A percentile compares a stretch with the other conserved stretches of the same genome.
Conservation (phyloP, 2,113 vertebrate genomes). For the Passer montanus region DNA sequence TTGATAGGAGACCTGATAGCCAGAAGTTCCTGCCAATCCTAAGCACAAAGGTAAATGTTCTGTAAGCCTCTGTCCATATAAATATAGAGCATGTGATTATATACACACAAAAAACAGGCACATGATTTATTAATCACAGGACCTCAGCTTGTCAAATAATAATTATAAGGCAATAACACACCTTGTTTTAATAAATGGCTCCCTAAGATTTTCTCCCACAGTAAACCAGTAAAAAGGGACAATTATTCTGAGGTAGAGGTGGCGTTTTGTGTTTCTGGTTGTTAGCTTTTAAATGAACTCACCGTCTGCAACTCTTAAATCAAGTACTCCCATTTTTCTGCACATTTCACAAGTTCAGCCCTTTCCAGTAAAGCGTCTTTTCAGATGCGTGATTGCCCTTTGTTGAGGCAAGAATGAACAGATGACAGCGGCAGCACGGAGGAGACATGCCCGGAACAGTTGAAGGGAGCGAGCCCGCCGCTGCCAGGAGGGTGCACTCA, state of each 20-base stretch:
- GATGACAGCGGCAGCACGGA: slow-evolving; percentile 13
- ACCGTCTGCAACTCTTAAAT: slow-evolving; percentile 5
- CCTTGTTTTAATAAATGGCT: slow-evolving; percentile 31
- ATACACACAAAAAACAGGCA: slow-evolving; percentile 14
- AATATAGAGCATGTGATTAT: slow-evolving; percentile 42
- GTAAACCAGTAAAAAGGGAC: neutral
- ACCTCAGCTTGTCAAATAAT: slow-evolving; percentile 47
- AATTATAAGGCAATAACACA: slow-evolving; percentile 54
- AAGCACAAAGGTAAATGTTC: slow-evolving; percentile 44
- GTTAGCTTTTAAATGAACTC: slow-evolving; percentile 19
- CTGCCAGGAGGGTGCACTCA: neutral
- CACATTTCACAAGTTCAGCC: slow-evolving; percentile 35
- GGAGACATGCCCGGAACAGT: slow-evolving; percentile 28
- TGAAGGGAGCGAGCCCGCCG: neutral
- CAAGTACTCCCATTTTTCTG: slow-evolving; percentile 10
- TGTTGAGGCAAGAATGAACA: slow-evolving; percentile 60
- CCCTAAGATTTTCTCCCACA: slow-evolving; percentile 19
- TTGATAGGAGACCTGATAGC: neutral
- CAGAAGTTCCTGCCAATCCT: slow-evolving; percentile 16
- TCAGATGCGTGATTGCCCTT: neutral
- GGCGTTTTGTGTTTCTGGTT: neutral
- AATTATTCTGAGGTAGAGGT: neutral
- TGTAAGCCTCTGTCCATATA: slow-evolving; percentile 31
- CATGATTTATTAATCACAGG: slow-evolving; percentile 51
- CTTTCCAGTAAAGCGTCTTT: slow-evolving; percentile 8